Percentiles rank a stretch among this genome's conserved stretches.
Evolutionary conservation across 1,140 invertebrate species (phyloP).

Genomic region (Homarus americanus): DNA sequence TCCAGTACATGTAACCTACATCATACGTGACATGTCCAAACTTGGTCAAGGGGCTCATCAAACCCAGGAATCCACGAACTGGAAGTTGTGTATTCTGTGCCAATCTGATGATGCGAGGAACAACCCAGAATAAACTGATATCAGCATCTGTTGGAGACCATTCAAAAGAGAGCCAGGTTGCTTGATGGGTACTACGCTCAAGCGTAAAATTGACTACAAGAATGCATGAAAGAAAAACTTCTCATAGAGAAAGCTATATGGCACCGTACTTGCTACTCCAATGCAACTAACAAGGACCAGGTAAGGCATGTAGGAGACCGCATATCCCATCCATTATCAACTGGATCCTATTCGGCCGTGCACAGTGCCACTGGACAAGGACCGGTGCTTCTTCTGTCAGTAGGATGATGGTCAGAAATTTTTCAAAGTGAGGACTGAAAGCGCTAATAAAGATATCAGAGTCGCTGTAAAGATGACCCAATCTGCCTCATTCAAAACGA

Average conservation of each 20-base stretch:
- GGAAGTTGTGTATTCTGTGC: too few species aligned
- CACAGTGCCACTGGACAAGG: too few species aligned
- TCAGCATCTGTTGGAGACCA: constrained; percentile 1
- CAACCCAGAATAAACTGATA: constrained; percentile 7
- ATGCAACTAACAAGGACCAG: neutral
- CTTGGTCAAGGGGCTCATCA: too few species aligned
- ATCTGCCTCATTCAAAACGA: constrained; percentile 28
- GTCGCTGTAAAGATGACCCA: neutral
- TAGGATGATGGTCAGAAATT: constrained; percentile 12
- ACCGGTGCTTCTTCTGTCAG: neutral
- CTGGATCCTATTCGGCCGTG: neutral
- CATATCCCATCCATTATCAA: neutral
- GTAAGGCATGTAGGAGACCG: neutral
- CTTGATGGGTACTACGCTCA: constrained; percentile 1
- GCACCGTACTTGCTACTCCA: too few species aligned
- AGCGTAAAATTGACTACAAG: too few species aligned
- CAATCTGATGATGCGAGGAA: too few species aligned
- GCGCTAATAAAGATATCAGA: neutral
- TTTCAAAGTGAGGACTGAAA: constrained; percentile 29
- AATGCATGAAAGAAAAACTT: too few species aligned
- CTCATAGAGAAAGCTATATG: too few species aligned
- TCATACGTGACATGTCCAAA: too few species aligned
- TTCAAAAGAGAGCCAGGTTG: constrained; percentile 2
- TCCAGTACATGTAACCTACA: too few species aligned
- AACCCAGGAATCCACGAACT: too few species aligned